Base-by-base conservation (phyloP, 2,888 invertebrate genomes). In the Pandemis cinnamomeana region DNA sequence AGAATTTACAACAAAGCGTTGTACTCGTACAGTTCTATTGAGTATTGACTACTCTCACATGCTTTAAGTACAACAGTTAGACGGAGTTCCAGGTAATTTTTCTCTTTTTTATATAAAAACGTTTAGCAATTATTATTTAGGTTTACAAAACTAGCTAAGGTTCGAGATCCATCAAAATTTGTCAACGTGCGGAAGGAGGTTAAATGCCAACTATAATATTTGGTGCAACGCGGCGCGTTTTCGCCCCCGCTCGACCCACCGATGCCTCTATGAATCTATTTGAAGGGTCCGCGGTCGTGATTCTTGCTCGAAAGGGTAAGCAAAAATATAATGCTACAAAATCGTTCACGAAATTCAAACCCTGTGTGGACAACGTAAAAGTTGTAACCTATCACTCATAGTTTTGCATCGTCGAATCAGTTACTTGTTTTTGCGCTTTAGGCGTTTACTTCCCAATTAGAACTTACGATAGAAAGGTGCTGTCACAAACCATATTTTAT, bases 81-180 rank as follows among this genome's bases (percentile, higher is more conserved):
- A 46, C 5, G 10, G 11, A 36, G 27, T 36, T 36, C 5, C 46
- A 46, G 46, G 46, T 5, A 46, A 11, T 44, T 7, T 44, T 44
- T 8, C 7, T 44, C 20, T 46, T 10, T 46, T 11, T 46, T 46
- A 46, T 4, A 11, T 3, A 46, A 15, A 55, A 20, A 55, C 20
- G 7, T 55, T 8, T 0, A 27, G 58, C 3, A 58, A 58, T 58
- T 27, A 58, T 11, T 58, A 27, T 27, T 58, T 5, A 58, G 20
- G 20, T 0, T 27, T 11, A 3, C 8, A 11, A 58, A 58, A 27
- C 5, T 27, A 58, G 58, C 11, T 55, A 58, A 27, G 58, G 20
- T 27, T 27, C 27, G 58, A 58, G 58, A 58, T 58, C 44, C 58
- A n/a, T 55, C 13, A 64, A 55, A 67, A 71, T 71, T 71, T 27